Evolutionary conservation across 2,113 vertebrate species (phyloP).

Genomic region (Eleginops maclovinus): DNA sequence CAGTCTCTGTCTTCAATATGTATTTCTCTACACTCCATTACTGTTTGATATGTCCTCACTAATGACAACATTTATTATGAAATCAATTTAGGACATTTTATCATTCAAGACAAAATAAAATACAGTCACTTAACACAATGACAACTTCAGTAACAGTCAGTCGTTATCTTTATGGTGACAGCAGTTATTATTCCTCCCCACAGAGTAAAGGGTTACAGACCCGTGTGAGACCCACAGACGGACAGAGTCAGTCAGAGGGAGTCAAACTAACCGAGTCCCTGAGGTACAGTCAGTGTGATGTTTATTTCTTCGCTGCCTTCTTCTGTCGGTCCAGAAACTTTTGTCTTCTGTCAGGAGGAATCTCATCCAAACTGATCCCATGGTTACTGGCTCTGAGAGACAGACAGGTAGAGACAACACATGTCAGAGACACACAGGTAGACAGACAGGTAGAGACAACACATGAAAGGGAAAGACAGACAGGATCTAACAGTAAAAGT

Average conservation of each 20-base stretch:
- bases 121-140: too few species aligned
- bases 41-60: too few species aligned
- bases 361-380: conserved; percentile 89
- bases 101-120: too few species aligned
- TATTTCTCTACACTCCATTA: too few species aligned
- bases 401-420: neutral
- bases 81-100: too few species aligned
- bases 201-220: neutral
- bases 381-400: conserved; percentile 85
- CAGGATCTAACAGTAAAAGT: neutral
- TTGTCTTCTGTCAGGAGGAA: conserved; percentile 83
- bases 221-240: conserved; percentile 10
- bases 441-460: neutral
- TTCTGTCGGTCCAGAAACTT: conserved; percentile 85
- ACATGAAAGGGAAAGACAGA: neutral
- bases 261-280: neutral
- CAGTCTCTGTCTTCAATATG: too few species aligned
- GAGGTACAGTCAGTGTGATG: neutral
- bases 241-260: neutral
- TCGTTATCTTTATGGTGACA: too few species aligned
- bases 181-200: neutral
- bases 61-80: too few species aligned
- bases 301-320: conserved; percentile 65
- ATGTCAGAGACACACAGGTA: conserved; percentile 1
- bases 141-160: too few species aligned